These are phyloP conservation scores for Campoletis raptor DNA, from an alignment of 2,888 invertebrate species.

Conservation along the genomic window DNA sequence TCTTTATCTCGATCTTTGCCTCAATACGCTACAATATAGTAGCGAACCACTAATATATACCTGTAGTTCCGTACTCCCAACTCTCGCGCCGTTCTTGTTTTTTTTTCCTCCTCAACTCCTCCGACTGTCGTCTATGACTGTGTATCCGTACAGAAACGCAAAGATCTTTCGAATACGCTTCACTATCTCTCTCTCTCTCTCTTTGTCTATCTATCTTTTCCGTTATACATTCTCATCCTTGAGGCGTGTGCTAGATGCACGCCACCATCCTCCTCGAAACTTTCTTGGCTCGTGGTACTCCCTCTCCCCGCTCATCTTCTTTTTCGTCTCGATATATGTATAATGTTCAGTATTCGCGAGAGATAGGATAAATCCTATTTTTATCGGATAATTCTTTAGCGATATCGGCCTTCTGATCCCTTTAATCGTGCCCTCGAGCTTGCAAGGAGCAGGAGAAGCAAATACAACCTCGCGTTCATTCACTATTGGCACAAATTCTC, in stretches of 20 bases:
- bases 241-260: constrained; percentile 50
- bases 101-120: constrained; percentile 13
- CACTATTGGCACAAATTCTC: constrained; percentile 21
- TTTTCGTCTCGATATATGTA: not conserved
- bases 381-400: constrained; percentile 58
- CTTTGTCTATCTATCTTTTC: not conserved
- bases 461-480: not conserved
- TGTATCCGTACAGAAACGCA: constrained; percentile 24
- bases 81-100: constrained; percentile 22
- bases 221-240: constrained; percentile 52
- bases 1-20: constrained; percentile 42
- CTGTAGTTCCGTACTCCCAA: constrained; percentile 33
- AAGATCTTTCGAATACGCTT: constrained; percentile 55
- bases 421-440: constrained; percentile 38
- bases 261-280: constrained; percentile 49
- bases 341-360: not conserved
- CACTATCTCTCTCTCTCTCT: not conserved
- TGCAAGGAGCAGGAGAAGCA: not conserved
- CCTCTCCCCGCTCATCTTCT: not conserved
- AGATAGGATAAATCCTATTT: constrained; percentile 39
- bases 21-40: constrained; percentile 44
- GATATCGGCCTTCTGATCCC: constrained; percentile 48
- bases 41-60: constrained; percentile 34
- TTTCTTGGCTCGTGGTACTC: constrained; percentile 48
- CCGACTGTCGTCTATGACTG: constrained; percentile 26